Conservation (phyloP, 2,113 vertebrate genomes). For the Notarius quadriscutis region DNA sequence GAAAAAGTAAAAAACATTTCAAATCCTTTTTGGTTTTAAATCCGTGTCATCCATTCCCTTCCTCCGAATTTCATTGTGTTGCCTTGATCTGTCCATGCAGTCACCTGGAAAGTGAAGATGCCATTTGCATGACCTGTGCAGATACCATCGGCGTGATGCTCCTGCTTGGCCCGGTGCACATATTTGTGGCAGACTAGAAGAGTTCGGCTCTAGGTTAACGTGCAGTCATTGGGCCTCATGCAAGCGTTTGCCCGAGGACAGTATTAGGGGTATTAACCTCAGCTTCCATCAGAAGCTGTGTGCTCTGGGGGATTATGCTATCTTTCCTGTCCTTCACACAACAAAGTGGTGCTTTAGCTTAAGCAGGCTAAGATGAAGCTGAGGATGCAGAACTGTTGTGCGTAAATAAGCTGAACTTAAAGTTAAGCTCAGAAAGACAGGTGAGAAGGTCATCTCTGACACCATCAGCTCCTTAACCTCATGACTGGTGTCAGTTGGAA, state of each 20-base stretch:
- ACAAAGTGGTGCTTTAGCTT: constrained; percentile 28
- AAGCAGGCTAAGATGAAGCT: constrained; percentile 26
- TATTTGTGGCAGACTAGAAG: constrained; percentile 38
- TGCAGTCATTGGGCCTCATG: constrained; percentile 39
- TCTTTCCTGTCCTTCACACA: constrained; percentile 47
- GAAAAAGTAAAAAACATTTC: neutral
- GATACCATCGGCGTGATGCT: constrained; percentile 5
- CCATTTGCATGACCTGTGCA: neutral
- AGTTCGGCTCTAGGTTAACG: constrained; percentile 57
- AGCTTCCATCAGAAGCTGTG: constrained; percentile 46
- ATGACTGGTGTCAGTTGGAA: constrained; percentile 36
- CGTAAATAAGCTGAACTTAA: constrained; percentile 51
- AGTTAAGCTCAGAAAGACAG: constrained; percentile 24
- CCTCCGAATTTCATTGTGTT: neutral
- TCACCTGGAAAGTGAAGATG: neutral
- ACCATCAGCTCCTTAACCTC: constrained; percentile 22
- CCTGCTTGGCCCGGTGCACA: neutral
- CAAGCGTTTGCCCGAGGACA: constrained; percentile 47
- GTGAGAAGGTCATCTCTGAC: constrained; percentile 42
- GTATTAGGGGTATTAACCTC: constrained; percentile 50
- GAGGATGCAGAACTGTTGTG: constrained; percentile 49
- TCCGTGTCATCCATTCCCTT: neutral
- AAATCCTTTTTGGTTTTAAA: neutral
- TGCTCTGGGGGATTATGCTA: constrained; percentile 51
- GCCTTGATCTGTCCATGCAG: neutral